Conservation (phyloP, 2,113 vertebrate genomes). For the Alces alces region DNA sequence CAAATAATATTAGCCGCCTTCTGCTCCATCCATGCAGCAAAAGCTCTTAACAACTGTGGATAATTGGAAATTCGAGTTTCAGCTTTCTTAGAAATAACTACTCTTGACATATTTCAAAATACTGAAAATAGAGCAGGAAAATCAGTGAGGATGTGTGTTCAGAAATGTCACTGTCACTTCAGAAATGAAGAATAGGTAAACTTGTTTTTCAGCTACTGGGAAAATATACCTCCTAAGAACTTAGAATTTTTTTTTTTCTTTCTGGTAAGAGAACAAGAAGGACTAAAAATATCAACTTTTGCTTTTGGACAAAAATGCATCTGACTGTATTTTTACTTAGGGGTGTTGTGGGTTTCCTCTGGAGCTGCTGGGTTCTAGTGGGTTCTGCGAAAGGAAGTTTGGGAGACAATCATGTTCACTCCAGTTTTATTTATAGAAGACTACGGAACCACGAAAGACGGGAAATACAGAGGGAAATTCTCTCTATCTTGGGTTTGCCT, state of each 20-base stretch:
- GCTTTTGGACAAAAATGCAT: conserved; percentile 86
- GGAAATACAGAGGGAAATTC: conserved; percentile 99
- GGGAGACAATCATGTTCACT: conserved; percentile 97
- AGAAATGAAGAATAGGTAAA: conserved; percentile 83
- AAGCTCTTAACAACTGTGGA: conserved; percentile 82
- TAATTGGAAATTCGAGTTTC: conserved; percentile 83
- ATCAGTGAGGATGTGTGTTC: conserved; percentile 77
- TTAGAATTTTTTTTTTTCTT: conserved; percentile 45
- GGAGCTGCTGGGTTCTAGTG: conserved; percentile 90
- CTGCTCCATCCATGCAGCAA: conserved; percentile 81
- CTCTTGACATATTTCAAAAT: conserved; percentile 79
- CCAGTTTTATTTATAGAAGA: conserved; percentile 99
- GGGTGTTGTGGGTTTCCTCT: conserved; percentile 88
- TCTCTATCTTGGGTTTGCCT: conserved; percentile 97
- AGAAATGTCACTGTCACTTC: conserved; percentile 81
- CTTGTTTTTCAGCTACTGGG: conserved; percentile 76
- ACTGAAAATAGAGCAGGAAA: conserved; percentile 79
- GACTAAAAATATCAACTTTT: conserved; percentile 70
- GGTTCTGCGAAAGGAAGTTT: conserved; percentile 88
- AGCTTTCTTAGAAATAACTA: conserved; percentile 82
- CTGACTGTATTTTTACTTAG: conserved; percentile 82
- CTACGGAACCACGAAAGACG: conserved; percentile 96
- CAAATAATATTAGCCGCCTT: conserved; percentile 77
- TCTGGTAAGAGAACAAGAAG: conserved; percentile 57
- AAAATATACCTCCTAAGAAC: conserved; percentile 76